phyloP scores from a whole-genome alignment of 2,113 vertebrate species.

The Scartelaos histophorus region DNA sequence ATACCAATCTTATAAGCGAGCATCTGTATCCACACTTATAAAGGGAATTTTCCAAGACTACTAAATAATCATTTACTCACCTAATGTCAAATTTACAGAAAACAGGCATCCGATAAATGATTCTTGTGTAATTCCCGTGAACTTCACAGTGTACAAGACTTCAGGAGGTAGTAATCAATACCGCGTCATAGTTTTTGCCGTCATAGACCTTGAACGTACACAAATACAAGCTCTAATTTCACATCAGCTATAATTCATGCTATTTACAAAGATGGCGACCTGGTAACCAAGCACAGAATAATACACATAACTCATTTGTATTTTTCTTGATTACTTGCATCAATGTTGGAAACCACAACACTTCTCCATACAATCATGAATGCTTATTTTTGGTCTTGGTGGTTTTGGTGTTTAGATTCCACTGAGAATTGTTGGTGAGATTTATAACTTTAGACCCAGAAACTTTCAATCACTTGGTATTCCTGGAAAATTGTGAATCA shows the following conservation, averaged over 20 bases:
- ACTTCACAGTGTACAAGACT: neutral
- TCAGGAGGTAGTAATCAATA: neutral
- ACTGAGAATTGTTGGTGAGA: neutral
- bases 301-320: neutral
- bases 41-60: too few relatives aligned
- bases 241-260: neutral
- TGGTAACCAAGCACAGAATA: neutral
- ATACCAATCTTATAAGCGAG: too few relatives aligned
- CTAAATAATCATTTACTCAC: neutral
- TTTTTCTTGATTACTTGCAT: neutral
- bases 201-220: neutral
- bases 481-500: neutral
- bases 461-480: neutral
- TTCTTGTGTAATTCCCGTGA: neutral
- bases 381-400: neutral
- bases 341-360: neutral
- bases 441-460: neutral
- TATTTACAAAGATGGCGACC: neutral
- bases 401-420: neutral
- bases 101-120: too few relatives aligned
- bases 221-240: neutral
- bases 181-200: neutral
- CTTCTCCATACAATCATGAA: neutral
- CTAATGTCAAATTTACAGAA: neutral
- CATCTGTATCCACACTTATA: too few relatives aligned